These are phyloP conservation scores for Nudaria mundana DNA, from an alignment of 2,888 invertebrate genomes.

Conservation along the genomic window DNA sequence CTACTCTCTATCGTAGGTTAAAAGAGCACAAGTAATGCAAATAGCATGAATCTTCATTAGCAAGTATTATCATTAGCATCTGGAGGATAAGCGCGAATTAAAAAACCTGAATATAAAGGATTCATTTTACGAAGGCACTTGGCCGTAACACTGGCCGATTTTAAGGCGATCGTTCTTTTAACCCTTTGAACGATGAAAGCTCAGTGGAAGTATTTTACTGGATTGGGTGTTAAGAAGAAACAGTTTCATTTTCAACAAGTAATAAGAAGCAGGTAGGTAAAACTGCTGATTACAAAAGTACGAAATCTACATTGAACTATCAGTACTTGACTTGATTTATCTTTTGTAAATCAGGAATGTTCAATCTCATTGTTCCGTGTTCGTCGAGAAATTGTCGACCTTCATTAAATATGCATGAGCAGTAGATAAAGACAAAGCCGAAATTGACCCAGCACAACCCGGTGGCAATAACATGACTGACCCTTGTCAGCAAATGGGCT, in stretches of 20 bases:
- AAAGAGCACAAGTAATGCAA: no score
- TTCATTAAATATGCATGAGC: conserved; percentile 63
- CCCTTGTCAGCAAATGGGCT: conserved; percentile 67
- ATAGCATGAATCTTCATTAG: no score
- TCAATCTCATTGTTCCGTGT: conserved; percentile 37
- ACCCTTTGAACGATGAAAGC: not conserved
- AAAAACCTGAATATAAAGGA: conserved; percentile 15
- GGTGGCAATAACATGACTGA: conserved; percentile 54
- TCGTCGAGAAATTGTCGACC: conserved; percentile 30
- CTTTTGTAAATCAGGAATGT: conserved; percentile 43
- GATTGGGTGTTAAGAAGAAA: not conserved
- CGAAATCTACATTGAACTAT: conserved; percentile 8
- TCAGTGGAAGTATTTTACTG: not conserved
- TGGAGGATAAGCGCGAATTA: conserved; percentile 19
- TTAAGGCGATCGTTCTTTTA: not conserved
- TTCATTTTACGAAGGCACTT: conserved; percentile 24
- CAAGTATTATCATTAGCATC: conserved; percentile 14
- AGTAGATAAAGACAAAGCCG: conserved; percentile 44
- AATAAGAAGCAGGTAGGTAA: no score
- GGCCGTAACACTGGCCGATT: conserved; percentile 14
- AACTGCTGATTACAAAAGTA: not conserved
- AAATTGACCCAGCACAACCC: conserved; percentile 43
- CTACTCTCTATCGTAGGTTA: no score
- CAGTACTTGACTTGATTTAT: no score
- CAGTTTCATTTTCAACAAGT: no score